Percentiles rank a stretch among this genome's conserved stretches.
These are phyloP conservation scores for Thrips palmi DNA, from an alignment of 1,140 invertebrate genomes.

Conservation along the genomic window DNA sequence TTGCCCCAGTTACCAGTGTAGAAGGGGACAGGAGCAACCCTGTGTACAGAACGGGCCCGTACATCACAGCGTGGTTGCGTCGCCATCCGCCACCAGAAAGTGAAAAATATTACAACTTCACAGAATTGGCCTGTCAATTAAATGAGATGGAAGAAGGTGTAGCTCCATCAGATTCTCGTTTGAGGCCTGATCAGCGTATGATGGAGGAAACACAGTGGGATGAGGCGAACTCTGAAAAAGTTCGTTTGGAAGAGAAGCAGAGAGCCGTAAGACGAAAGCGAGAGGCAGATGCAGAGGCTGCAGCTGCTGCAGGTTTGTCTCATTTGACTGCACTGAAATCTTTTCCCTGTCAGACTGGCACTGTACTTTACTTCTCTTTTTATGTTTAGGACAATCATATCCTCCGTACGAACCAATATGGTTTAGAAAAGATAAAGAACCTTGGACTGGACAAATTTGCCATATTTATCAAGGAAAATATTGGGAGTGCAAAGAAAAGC, in stretches of 20 bases:
- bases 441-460: slow-evolving; percentile 57
- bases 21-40: slow-evolving; percentile 56
- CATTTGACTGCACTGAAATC: not conserved
- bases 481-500: slow-evolving; percentile 77
- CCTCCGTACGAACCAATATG: slow-evolving; percentile 70
- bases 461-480: slow-evolving; percentile 79
- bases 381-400: slow-evolving; percentile 40
- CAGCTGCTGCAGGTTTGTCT: slow-evolving; percentile 43
- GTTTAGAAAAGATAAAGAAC: slow-evolving; percentile 74
- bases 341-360: not conserved
- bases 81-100: slow-evolving; percentile 46
- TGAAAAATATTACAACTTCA: slow-evolving; percentile 86
- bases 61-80: slow-evolving; percentile 71
- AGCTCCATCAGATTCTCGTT: slow-evolving; percentile 88
- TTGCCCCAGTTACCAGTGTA: slow-evolving; percentile 68
- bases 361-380: not conserved
- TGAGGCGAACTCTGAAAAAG: slow-evolving; percentile 84
- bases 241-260: slow-evolving; percentile 90
- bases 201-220: slow-evolving; percentile 97
- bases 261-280: slow-evolving; percentile 45
- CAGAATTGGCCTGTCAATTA: slow-evolving; percentile 81
- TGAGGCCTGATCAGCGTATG: slow-evolving; percentile 84
- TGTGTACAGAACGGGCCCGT: slow-evolving; percentile 76
- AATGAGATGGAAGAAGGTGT: slow-evolving; percentile 87
- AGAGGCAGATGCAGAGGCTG: slow-evolving; percentile 61